Percentiles rank a stretch among this genome's conserved stretches.
Conservation (phyloP, 2,888 invertebrate genomes). For the Coleophora deauratella region DNA sequence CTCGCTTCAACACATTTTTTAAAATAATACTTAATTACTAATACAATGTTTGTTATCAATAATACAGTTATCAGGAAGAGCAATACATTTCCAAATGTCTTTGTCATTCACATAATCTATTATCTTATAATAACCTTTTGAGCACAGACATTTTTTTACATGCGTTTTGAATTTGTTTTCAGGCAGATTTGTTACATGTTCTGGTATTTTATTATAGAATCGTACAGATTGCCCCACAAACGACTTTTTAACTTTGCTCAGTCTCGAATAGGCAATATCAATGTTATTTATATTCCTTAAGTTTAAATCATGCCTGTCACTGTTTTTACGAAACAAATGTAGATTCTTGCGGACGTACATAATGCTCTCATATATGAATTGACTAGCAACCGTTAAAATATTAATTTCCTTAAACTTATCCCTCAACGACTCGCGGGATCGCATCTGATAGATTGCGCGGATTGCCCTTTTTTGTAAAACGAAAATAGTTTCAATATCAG, state of each 20-base stretch:
- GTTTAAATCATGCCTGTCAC: not conserved
- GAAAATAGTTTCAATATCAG: conserved; percentile 12
- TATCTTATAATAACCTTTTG: no score
- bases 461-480: conserved; percentile 12
- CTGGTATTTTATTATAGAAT: not conserved
- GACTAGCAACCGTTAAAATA: conserved; percentile 1
- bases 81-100: no score
- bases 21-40: no score
- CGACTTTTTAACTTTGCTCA: not conserved
- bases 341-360: not conserved
- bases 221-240: not conserved
- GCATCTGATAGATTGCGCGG: conserved; percentile 11
- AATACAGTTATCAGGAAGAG: no score
- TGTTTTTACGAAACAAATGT: no score
- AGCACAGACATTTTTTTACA: no score
- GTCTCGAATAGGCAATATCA: not conserved
- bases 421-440: not conserved
- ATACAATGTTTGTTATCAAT: no score
- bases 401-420: conserved; percentile 1
- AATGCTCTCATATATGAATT: not conserved
- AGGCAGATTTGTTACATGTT: not conserved
- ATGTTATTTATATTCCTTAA: not conserved
- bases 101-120: no score
- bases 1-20: no score
- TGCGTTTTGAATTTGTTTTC: no score